These are phyloP conservation scores for Prunella strophiata DNA, from an alignment of 2,797 vertebrate genomes.

Conservation along the genomic window DNA sequence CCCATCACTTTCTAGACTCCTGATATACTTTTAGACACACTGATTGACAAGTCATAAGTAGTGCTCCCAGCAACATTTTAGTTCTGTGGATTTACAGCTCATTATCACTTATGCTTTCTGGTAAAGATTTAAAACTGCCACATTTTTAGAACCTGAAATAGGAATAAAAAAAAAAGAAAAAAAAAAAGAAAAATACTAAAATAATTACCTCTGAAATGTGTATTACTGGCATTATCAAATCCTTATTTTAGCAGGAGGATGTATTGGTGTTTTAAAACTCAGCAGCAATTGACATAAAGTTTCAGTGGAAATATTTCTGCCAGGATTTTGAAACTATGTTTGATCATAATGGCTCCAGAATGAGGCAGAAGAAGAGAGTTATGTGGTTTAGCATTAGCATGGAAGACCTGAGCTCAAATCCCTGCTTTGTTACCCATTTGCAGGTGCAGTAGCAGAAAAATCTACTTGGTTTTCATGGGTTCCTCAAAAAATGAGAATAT, in stretches of 20 bases:
- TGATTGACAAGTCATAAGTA: constrained; percentile 63
- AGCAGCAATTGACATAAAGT: background rate
- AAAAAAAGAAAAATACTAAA: background rate
- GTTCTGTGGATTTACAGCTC: constrained; percentile 54
- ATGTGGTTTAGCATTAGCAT: background rate
- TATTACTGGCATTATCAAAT: background rate
- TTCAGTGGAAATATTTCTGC: constrained; percentile 51
- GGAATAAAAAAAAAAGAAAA: background rate
- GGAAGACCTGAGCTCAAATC: background rate
- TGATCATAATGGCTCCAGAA: background rate
- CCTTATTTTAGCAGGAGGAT: constrained; percentile 9
- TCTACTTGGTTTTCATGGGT: background rate
- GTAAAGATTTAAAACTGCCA: constrained; percentile 37
- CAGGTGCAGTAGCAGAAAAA: background rate
- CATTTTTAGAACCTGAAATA: constrained; percentile 34
- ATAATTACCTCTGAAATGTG: constrained; percentile 42
- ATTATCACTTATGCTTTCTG: constrained; percentile 49
- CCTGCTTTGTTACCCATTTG: background rate
- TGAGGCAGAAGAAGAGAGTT: background rate
- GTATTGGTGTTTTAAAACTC: constrained; percentile 45
- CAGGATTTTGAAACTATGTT: background rate
- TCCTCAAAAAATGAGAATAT: background rate
- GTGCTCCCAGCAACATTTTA: constrained; percentile 58
- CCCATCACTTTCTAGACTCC: background rate
- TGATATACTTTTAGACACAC: background rate